Conservation (phyloP, 2,888 invertebrate genomes). For the Drosophila villosipedis region DNA sequence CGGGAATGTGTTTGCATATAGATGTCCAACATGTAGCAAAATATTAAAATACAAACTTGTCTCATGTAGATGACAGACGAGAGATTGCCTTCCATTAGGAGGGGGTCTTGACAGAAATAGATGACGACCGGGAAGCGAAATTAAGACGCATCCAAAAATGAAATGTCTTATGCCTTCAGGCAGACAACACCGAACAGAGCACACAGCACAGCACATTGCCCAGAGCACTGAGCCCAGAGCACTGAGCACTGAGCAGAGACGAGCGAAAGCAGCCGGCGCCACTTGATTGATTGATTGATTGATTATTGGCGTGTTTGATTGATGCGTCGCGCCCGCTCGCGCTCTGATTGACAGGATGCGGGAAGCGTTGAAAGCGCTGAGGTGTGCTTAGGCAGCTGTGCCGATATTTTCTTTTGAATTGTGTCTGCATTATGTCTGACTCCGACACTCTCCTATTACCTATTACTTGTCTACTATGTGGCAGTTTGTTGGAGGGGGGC, state of each 20-base stretch:
- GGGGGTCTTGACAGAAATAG: conserved; percentile 1
- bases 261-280: conserved; percentile 7
- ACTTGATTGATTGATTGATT: conserved; percentile 58
- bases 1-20: neutral
- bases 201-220: neutral
- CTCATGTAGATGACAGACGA: neutral
- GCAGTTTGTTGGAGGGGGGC: neutral
- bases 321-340: conserved; percentile 29
- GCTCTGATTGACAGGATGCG: conserved; percentile 53
- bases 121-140: conserved; percentile 3
- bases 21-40: conserved; percentile 2
- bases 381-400: conserved; percentile 4
- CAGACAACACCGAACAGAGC: neutral
- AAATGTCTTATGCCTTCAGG: conserved; percentile 12
- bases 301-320: conserved; percentile 62
- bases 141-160: conserved; percentile 16
- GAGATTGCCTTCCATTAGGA: neutral
- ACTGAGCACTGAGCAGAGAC: neutral
- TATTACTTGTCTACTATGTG: neutral
- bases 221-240: neutral
- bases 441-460: neutral
- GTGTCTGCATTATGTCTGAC: conserved; percentile 7
- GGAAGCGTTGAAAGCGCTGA: conserved; percentile 21
- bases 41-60: conserved; percentile 10
- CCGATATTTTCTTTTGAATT: neutral